Percentiles rank a stretch among this genome's conserved stretches.
Evolutionary conservation across 2,113 vertebrate species (phyloP).

Genomic region (Xenopus laevis): DNA sequence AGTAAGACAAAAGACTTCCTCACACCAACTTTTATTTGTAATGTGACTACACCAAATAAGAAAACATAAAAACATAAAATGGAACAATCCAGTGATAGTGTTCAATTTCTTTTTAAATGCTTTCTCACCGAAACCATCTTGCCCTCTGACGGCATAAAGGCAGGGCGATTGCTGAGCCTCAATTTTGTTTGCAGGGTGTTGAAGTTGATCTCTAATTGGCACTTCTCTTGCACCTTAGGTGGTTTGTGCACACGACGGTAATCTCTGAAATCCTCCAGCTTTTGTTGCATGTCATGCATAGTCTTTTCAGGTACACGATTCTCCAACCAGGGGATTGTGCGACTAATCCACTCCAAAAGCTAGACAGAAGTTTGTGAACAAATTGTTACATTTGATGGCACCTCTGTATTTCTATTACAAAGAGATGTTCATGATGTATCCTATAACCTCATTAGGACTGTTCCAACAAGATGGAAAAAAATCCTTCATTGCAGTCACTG

Average conservation of each 20-base stretch:
- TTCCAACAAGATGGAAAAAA: too few relatives aligned
- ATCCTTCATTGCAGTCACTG: too few relatives aligned
- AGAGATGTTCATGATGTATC: too few relatives aligned
- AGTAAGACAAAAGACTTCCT: too few relatives aligned
- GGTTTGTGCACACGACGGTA: conserved; percentile 89
- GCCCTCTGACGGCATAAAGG: conserved; percentile 94
- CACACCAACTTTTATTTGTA: too few relatives aligned
- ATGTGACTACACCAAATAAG: background rate
- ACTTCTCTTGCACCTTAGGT: conserved; percentile 91
- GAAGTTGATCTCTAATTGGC: conserved; percentile 96
- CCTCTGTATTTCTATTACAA: too few relatives aligned
- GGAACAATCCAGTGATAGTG: too few relatives aligned
- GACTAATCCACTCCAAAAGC: conserved; percentile 91
- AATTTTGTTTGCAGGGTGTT: conserved; percentile 96
- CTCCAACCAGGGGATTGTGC: conserved; percentile 92
- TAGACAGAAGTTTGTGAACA: conserved; percentile 42
- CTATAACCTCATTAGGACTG: too few relatives aligned
- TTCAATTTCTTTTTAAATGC: background rate
- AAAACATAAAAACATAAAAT: too few relatives aligned
- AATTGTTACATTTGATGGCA: too few relatives aligned
- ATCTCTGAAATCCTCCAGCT: conserved; percentile 90
- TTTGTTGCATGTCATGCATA: conserved; percentile 89
- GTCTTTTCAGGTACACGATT: conserved; percentile 85
- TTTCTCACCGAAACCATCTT: conserved; percentile 86
- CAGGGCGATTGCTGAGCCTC: conserved; percentile 85